Evolutionary conservation across 2,888 invertebrate genomes (phyloP), one percentile per base, ranked within the genome.

Genomic region (Lysandra bellargus): DNA sequence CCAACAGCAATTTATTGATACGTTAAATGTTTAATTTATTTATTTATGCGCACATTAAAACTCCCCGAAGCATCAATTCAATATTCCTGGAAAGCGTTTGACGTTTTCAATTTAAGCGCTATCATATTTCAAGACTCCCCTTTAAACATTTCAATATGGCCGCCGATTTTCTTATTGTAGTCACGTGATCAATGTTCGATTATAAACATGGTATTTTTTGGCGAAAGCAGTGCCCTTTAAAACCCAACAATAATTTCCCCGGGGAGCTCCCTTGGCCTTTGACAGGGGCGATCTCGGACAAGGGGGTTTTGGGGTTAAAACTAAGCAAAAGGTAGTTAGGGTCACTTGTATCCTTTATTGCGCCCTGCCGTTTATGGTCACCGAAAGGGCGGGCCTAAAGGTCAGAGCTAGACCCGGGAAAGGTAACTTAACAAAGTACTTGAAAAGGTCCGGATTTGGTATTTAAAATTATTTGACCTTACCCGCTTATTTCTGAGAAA

Each of bases 221-320:
- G 86, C 90, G 90, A 90, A 91, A 92, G 92, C 90, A 90, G 88
- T 92, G 93, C 94, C 95, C 95, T 95, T 94, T 94, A 95, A 95
- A 95, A 93, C 94, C 94, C 91, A 92, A 92, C 94, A 92, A 94
- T 95, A 93, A 95, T 95, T 95, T 95, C 95, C 95, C 95, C 83
- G 79, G 95, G 90, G 95, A 89, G 86, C 86, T 84, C 85, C 87
- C 84, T 87, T 92, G 91, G 91, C 92, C 92, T 92, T 93, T 93
- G 92, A 91, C 91, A 89, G 92, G 93, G 94, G 93, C 88, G 89
- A 88, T 87, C 87, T 87, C 91, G 93, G 94, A 91, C 94, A 90
- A 88, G 90, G 92, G 90, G 86, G 90, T 88, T 87, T 86, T 86
- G 85, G 85, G 84, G 89, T 87, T 90, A 91, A 91, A 92, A 92